Conservation (phyloP, 2,888 invertebrate genomes). For the Meteorus colon region DNA sequence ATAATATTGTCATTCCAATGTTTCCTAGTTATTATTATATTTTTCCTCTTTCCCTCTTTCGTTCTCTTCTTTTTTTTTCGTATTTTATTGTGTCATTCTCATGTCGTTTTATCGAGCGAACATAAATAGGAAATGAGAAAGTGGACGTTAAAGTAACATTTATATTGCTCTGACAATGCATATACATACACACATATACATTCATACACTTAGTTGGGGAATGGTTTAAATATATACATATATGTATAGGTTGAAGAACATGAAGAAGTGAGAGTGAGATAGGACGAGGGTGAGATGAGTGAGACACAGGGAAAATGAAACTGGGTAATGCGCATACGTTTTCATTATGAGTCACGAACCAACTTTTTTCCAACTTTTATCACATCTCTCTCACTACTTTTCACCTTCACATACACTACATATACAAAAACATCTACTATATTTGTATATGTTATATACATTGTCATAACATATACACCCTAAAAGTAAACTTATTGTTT, state of each 20-base stretch:
- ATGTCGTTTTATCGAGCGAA: slow-evolving; percentile 50
- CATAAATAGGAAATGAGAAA: slow-evolving; percentile 51
- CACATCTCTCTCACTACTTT: slow-evolving; percentile 27
- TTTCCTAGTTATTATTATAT: not conserved
- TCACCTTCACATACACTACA: not conserved
- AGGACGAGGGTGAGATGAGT: slow-evolving; percentile 28
- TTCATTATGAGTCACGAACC: slow-evolving; percentile 55
- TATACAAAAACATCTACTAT: not conserved
- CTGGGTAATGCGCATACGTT: slow-evolving; percentile 55
- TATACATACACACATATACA: slow-evolving; percentile 36
- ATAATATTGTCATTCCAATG: not conserved
- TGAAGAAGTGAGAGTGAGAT: slow-evolving; percentile 29
- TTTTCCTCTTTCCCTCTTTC: not conserved
- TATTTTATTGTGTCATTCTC: slow-evolving; percentile 36
- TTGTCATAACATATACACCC: not conserved
- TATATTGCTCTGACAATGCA: slow-evolving; percentile 50
- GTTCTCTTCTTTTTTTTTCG: not conserved
- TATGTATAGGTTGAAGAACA: slow-evolving; percentile 5
- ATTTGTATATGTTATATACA: no score
- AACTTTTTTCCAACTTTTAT: slow-evolving; percentile 55
- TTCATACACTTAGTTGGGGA: slow-evolving; percentile 17
- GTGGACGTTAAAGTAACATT: slow-evolving; percentile 54
- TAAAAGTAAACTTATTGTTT: slow-evolving; percentile 35
- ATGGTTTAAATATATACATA: not conserved
- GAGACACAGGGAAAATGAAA: slow-evolving; percentile 51